Evolutionary conservation across 1,140 invertebrate genomes (phyloP), one percentile per base, ranked within the genome.

Genomic region (Drosophila azteca): DNA sequence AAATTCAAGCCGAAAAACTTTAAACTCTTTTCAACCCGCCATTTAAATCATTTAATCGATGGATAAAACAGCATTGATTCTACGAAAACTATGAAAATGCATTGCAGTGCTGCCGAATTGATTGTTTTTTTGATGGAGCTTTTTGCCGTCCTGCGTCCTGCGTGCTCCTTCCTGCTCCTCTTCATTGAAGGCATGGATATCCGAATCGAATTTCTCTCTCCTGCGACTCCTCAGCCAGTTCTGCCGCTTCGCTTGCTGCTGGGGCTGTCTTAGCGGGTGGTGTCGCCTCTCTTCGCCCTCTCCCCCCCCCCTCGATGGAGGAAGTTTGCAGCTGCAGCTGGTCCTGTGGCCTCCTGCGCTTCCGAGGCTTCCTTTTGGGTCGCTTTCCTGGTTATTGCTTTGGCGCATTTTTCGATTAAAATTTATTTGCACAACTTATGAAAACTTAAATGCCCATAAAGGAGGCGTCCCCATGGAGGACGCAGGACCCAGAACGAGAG

Each of bases 391-490:
- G 54, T 81, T 81, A 74, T 69, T 83, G 75, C 61, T 72, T 71
- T 87, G 82, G 82, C 82, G 82, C 74, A 87, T 81, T 85, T 87
- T 85, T 81, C 81, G 81, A 87, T 85, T 85, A 85, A 87, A 85
- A 85, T 85, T 85, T 85, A 85, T 85, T 85, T 85, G 77, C 82
- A 45, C 81, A 85, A 81, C 78, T 87, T 87, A 85, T 87, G 81
- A 85, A 85, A 85, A 85, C 77, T 87, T 87, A 85, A 85, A 85
- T 77, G 82, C 68, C 81, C 81, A 87, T 87, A 85, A 85, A 73
- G 77, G 70, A 64, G 49, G 61, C 60, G 59, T 24, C 48, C 35
- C 41, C 22, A 29, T 8, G n/a, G 11, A 15, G 41, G 13, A n/a
- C 2, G 15, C 22, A 9, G n/a, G 60, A 54, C 39, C 66, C 41